A percentile compares a stretch with the other conserved stretches of the same genome.
Conservation (phyloP, 2,888 invertebrate species). For the Lepidocyrtoides sp. region DNA sequence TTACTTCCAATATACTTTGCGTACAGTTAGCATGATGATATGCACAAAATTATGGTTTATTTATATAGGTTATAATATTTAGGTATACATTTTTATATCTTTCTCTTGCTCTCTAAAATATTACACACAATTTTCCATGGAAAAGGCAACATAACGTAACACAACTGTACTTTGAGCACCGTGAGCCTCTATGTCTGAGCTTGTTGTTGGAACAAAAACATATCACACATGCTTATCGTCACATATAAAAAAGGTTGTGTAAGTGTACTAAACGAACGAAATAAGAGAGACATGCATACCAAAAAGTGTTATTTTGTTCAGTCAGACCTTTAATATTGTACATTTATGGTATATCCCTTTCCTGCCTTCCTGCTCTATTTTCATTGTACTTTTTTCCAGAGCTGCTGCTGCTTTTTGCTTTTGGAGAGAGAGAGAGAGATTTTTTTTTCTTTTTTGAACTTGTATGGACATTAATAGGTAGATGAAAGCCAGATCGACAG, state of each 20-base stretch:
- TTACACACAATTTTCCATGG: constrained; percentile 50
- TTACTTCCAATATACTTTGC: constrained; percentile 2
- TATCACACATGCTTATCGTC: constrained; percentile 9
- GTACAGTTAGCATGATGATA: constrained; percentile 13
- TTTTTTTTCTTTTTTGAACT: constrained; percentile 10
- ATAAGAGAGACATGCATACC: constrained; percentile 26
- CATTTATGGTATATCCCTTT: constrained; percentile 10
- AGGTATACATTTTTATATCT: constrained; percentile 9
- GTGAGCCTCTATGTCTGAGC: constrained; percentile 66
- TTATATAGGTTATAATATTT: constrained; percentile 19
- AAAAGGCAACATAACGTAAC: constrained; percentile 37
- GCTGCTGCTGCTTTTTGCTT: neutral
- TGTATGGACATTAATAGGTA: constrained; percentile 17
- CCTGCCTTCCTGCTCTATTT: constrained; percentile 31
- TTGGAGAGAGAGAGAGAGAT: neutral
- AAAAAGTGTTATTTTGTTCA: neutral
- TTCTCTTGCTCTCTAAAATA: constrained; percentile 19
- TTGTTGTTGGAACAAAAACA: constrained; percentile 26
- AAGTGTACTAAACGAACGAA: too few species aligned
- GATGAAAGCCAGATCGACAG: constrained; percentile 8
- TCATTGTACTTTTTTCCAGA: constrained; percentile 62
- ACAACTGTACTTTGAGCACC: constrained; percentile 52
- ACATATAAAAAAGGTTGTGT: too few species aligned
- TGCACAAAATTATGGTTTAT: constrained; percentile 20
- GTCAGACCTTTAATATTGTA: neutral